Evolutionary conservation across 2,113 vertebrate genomes (phyloP).

Genomic region (Chaenocephalus aceratus): DNA sequence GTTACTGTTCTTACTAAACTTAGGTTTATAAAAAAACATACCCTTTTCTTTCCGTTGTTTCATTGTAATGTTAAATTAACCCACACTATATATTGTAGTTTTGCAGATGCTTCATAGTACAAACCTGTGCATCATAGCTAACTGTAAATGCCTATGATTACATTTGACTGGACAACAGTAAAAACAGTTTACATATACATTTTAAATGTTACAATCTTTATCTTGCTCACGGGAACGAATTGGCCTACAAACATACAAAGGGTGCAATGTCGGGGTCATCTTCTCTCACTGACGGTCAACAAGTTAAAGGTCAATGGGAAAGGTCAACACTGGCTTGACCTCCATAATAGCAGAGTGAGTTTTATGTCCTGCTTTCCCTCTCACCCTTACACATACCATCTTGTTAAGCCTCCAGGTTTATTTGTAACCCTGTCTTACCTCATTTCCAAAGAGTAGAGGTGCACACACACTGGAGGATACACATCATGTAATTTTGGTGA

Average conservation of each 20-base stretch:
- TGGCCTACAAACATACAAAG: slow-evolving; percentile 26
- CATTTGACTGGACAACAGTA: background rate
- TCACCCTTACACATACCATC: slow-evolving; percentile 15
- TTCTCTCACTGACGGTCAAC: slow-evolving; percentile 27
- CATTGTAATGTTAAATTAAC: too few species aligned
- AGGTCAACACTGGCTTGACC: slow-evolving; percentile 38
- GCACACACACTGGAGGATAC: slow-evolving; percentile 11
- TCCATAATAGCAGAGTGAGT: slow-evolving; percentile 20
- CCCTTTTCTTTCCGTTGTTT: too few species aligned
- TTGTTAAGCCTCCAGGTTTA: background rate
- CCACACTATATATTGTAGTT: background rate
- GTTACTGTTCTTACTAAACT: background rate
- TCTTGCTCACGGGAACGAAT: slow-evolving; percentile 22
- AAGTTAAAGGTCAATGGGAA: slow-evolving; percentile 53
- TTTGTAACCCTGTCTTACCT: slow-evolving; percentile 1
- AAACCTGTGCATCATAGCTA: background rate
- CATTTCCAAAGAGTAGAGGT: slow-evolving; percentile 12
- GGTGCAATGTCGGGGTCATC: slow-evolving; percentile 39
- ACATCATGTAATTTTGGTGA: slow-evolving; percentile 42
- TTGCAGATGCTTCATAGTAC: background rate
- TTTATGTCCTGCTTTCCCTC: slow-evolving; percentile 42
- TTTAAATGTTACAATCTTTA: background rate
- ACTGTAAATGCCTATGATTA: background rate
- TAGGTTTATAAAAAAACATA: too few species aligned
- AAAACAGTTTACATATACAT: background rate